Base-by-base conservation (phyloP, 2,113 vertebrate species). In the Onychostoma macrolepis region DNA sequence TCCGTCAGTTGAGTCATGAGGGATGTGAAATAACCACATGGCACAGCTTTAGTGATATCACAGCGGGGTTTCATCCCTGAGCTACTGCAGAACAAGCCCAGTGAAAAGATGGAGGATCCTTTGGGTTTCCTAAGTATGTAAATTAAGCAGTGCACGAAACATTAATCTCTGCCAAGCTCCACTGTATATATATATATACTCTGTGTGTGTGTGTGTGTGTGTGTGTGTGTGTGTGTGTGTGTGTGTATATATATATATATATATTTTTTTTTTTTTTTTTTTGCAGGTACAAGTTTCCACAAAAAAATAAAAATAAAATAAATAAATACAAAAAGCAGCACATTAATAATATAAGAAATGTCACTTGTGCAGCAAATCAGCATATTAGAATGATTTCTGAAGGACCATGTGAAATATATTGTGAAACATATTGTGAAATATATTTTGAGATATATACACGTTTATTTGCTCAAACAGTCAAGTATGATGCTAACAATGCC, bases 21-120 rank as follows among this genome's bases (percentile, higher is more conserved):
- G 81, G 43, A 71, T 69, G 26, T 83, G 43, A 71, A 58, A 72
- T 84, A 58, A 84, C 65, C 83, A 84, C 83, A 84, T 84, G 83
- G 83, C 43, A 15, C 81, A 48, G 43, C 69, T 84, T 74, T 74
- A 74, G 69, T 84, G 83, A 84, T 74, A 69, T 74, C 83, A 74
- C 69, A 69, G 43, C 0, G 19, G 43, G 17, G 71, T 83, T 71
- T 50, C 63, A 71, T 83, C 81, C 63, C 26, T 21, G 19, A 33
- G 28, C 17, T 53, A 50, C 13, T 50, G 28, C 63, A 69, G 63
- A 69, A 50, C 63, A 83, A 67, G 43, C 80, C 58, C 0, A 50
- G 41, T 71, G 43, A 71, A 83, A 71, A 45, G 43, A 83, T 71
- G 3, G 63, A 83, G 43, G 5, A 45, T 83, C 81, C 19, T 71